phyloP scores from a whole-genome alignment of 2,113 vertebrate species.

The Poeciliopsis turrubarensis region DNA sequence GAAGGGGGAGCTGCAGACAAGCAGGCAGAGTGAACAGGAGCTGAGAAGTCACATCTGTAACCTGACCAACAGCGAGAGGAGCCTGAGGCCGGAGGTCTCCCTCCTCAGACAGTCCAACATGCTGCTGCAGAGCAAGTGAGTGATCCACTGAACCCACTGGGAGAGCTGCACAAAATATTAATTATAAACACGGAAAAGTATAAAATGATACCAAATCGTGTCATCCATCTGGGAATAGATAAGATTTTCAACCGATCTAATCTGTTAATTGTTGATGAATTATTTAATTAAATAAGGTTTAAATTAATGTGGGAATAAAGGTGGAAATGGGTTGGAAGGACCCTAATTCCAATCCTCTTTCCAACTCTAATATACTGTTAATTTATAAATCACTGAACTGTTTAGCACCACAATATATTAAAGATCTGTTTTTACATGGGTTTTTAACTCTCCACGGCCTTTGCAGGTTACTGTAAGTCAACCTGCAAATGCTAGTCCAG shows the following conservation, averaged over 20 bases:
- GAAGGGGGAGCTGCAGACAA: slow-evolving; percentile 79
- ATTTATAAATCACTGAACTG: too few species aligned
- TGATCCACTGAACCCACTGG: background rate
- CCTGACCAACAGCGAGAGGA: slow-evolving; percentile 83
- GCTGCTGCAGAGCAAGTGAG: slow-evolving; percentile 85
- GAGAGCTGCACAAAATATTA: background rate
- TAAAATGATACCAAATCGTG: background rate
- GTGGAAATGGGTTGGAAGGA: too few species aligned
- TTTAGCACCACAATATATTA: too few species aligned
- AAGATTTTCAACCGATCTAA: background rate
- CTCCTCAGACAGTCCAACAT: slow-evolving; percentile 84
- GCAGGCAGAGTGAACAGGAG: slow-evolving; percentile 82
- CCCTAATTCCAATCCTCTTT: too few species aligned
- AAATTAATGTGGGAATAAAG: too few species aligned
- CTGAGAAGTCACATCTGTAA: slow-evolving; percentile 83
- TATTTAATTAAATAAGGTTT: background rate
- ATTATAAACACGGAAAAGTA: slow-evolving; percentile 9
- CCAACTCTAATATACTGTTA: too few species aligned
- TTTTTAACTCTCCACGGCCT: too few species aligned
- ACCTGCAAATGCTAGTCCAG: too few species aligned
- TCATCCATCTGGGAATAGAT: background rate
- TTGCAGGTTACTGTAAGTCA: too few species aligned
- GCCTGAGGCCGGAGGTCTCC: slow-evolving; percentile 82
- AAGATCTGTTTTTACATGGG: too few species aligned
- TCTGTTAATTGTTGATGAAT: background rate